Conservation (phyloP, 2,888 invertebrate genomes). For the Synergus gifuensis region DNA sequence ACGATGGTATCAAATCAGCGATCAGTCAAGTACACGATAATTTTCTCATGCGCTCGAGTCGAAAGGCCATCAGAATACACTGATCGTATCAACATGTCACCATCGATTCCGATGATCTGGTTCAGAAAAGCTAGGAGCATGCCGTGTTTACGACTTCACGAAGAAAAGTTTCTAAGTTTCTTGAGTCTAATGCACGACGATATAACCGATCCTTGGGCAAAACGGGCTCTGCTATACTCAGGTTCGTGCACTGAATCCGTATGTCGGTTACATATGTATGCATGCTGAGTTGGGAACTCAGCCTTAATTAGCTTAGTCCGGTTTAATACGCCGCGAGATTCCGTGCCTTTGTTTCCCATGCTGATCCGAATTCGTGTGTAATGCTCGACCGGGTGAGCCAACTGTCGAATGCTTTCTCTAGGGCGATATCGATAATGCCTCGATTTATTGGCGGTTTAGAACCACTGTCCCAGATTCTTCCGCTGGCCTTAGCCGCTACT, state of each 20-base stretch:
- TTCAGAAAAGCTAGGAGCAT: conserved; percentile 41
- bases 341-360: conserved; percentile 62
- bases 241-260: conserved; percentile 2
- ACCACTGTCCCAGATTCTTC: conserved; percentile 67
- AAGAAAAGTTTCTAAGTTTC: conserved; percentile 48
- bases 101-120: conserved; percentile 20
- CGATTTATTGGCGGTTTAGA: conserved; percentile 65
- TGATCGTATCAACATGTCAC: conserved; percentile 24
- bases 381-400: conserved; percentile 47
- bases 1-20: conserved; percentile 9
- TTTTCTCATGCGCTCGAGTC: conserved; percentile 32
- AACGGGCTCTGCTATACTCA: background rate
- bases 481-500: conserved; percentile 46
- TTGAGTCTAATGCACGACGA: conserved; percentile 18
- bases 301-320: conserved; percentile 66
- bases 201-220: conserved; percentile 26
- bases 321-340: conserved; percentile 60
- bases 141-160: conserved; percentile 53
- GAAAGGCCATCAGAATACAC: background rate
- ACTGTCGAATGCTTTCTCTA: conserved; percentile 65
- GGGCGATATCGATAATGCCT: conserved; percentile 65
- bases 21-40: conserved; percentile 26
- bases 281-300: conserved; percentile 52
- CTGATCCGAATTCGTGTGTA: conserved; percentile 43
- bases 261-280: conserved; percentile 36